These are phyloP conservation scores for Gobius niger DNA, from an alignment of 2,113 vertebrate genomes.

Conservation along the genomic window DNA sequence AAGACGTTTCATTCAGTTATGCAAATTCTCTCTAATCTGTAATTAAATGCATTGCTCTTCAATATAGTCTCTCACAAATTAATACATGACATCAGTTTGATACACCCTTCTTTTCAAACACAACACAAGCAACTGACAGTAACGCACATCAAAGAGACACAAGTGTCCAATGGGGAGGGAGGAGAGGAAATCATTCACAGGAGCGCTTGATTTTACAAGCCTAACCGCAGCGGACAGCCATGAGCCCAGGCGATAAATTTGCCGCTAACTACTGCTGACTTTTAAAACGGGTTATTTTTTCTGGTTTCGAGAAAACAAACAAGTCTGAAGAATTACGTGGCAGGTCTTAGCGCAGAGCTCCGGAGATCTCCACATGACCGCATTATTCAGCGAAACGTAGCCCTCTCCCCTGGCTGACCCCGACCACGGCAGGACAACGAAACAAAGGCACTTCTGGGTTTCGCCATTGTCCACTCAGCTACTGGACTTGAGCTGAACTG, in stretches of 20 bases:
- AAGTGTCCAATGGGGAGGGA: conserved; percentile 27
- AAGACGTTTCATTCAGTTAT: conserved; percentile 21
- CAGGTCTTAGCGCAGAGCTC: conserved; percentile 29
- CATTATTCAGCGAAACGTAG: conserved; percentile 59
- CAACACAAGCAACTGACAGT: conserved; percentile 32
- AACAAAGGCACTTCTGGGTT: conserved; percentile 70
- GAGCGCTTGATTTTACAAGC: conserved; percentile 63
- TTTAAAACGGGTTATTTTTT: conserved; percentile 59
- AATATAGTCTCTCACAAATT: background rate
- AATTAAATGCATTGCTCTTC: conserved; percentile 19
- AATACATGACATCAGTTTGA: conserved; percentile 20
- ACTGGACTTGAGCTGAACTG: conserved; percentile 63
- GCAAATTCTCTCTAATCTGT: conserved; percentile 19
- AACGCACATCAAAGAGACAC: conserved; percentile 52
- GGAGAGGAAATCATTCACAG: conserved; percentile 62
- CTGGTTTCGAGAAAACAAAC: conserved; percentile 64
- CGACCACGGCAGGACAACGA: conserved; percentile 63
- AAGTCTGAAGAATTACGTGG: conserved; percentile 62
- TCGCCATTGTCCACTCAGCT: conserved; percentile 46
- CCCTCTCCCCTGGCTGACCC: conserved; percentile 42
- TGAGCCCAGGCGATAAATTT: conserved; percentile 58
- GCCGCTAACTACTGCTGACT: conserved; percentile 47
- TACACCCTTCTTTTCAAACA: conserved; percentile 23
- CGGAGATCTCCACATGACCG: conserved; percentile 42
- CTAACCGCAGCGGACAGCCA: conserved; percentile 55